These are phyloP conservation scores for Danio tinwini DNA, from an alignment of 2,797 vertebrate genomes.

Conservation along the genomic window DNA sequence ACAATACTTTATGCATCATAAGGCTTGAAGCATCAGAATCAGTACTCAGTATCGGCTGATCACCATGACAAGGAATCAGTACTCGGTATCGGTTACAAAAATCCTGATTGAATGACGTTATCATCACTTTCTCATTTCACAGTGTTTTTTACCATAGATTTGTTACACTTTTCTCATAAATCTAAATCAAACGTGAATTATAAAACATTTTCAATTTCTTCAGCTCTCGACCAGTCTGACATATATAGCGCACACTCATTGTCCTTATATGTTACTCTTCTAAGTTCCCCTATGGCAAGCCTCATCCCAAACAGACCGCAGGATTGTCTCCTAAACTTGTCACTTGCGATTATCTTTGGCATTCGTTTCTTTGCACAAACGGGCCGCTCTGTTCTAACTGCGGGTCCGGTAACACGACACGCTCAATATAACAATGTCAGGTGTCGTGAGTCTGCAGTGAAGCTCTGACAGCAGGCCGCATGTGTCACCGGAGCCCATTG, in stretches of 20 bases:
- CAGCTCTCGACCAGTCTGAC: not conserved
- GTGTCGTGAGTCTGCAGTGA: slow-evolving; percentile 64
- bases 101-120: too few relatives aligned
- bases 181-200: too few relatives aligned
- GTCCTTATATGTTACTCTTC: slow-evolving; percentile 21
- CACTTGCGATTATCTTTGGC: slow-evolving; percentile 66
- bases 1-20: too few relatives aligned
- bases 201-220: too few relatives aligned
- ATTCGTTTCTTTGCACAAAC: slow-evolving; percentile 46
- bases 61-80: too few relatives aligned
- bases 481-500: slow-evolving; percentile 77
- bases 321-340: slow-evolving; percentile 58
- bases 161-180: too few relatives aligned
- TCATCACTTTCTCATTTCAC: too few relatives aligned
- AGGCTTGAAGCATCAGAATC: too few relatives aligned
- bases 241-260: slow-evolving; percentile 6
- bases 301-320: slow-evolving; percentile 32
- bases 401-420: slow-evolving; percentile 71
- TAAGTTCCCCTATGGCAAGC: slow-evolving; percentile 18
- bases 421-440: slow-evolving; percentile 65
- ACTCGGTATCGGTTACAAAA: too few relatives aligned
- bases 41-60: too few relatives aligned
- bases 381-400: slow-evolving; percentile 59
- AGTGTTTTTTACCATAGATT: too few relatives aligned
- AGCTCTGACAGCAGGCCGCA: slow-evolving; percentile 67